Percentiles rank a stretch among this genome's conserved stretches.
These are phyloP conservation scores for Varanus salvator DNA, from an alignment of 2,113 vertebrate genomes.

Conservation along the genomic window DNA sequence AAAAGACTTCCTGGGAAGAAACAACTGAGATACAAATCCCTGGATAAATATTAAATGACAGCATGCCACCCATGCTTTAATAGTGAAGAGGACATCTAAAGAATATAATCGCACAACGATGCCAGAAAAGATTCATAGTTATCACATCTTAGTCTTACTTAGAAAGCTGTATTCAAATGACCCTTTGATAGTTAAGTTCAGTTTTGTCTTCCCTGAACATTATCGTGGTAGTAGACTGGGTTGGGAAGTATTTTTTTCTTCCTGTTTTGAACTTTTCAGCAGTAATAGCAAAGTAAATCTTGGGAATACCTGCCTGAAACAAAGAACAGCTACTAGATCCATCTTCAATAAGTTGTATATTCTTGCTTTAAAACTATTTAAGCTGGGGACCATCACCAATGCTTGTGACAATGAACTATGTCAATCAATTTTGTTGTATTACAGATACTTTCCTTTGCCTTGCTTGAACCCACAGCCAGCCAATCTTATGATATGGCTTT, in stretches of 20 bases:
- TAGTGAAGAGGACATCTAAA: not conserved
- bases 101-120: constrained; percentile 2
- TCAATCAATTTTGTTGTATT: not conserved
- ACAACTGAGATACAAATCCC: not conserved
- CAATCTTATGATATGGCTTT: not conserved
- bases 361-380: not conserved
- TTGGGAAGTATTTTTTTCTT: not conserved
- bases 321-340: too few relatives aligned
- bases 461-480: not conserved
- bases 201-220: not conserved
- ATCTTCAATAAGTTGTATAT: too few relatives aligned
- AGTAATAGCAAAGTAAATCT: not conserved
- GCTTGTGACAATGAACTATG: not conserved
- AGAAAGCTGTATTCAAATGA: not conserved
- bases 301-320: not conserved
- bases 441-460: not conserved
- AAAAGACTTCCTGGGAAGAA: not conserved
- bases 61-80: constrained; percentile 15
- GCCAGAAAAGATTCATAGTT: not conserved
- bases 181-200: not conserved
- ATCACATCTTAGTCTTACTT: not conserved
- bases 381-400: not conserved
- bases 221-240: not conserved
- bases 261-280: not conserved
- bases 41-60: constrained; percentile 33